A percentile compares a stretch with the other conserved stretches of the same genome.
Conservation (phyloP, 2,888 invertebrate species). For the Ectropis crepuscularia region DNA sequence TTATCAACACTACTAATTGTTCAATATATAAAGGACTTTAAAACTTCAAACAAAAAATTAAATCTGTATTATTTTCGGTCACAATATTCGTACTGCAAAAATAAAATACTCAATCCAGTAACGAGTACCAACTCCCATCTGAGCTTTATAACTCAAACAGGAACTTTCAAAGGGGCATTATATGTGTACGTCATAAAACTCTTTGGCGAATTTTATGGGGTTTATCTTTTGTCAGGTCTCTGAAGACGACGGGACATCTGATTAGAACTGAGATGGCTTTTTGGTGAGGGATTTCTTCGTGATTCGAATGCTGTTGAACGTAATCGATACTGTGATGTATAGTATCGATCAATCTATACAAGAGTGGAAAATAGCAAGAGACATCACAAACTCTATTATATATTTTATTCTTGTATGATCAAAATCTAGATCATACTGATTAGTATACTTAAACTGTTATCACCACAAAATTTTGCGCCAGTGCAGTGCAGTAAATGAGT, state of each 20-base stretch:
- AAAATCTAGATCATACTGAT: too few relatives aligned
- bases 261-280: conserved; percentile 9
- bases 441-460: too few relatives aligned
- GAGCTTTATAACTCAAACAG: conserved; percentile 51
- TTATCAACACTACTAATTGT: too few relatives aligned
- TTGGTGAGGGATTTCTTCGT: neutral
- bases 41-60: too few relatives aligned
- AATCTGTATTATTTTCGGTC: too few relatives aligned
- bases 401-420: too few relatives aligned
- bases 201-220: conserved; percentile 48
- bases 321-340: neutral
- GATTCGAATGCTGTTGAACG: neutral
- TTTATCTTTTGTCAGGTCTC: conserved; percentile 44
- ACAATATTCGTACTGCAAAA: conserved; percentile 1
- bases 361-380: too few relatives aligned
- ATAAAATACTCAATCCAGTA: conserved; percentile 35
- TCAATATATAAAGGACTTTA: too few relatives aligned
- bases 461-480: too few relatives aligned
- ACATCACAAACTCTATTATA: too few relatives aligned
- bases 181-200: conserved; percentile 47
- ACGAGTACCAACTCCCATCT: conserved; percentile 48
- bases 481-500: too few relatives aligned
- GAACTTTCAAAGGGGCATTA: conserved; percentile 43
- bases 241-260: conserved; percentile 33
- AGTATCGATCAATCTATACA: too few relatives aligned